Percentiles rank a stretch among this genome's conserved stretches.
These are phyloP conservation scores for Notarius quadriscutis DNA, from an alignment of 2,113 vertebrate species.

Conservation along the genomic window DNA sequence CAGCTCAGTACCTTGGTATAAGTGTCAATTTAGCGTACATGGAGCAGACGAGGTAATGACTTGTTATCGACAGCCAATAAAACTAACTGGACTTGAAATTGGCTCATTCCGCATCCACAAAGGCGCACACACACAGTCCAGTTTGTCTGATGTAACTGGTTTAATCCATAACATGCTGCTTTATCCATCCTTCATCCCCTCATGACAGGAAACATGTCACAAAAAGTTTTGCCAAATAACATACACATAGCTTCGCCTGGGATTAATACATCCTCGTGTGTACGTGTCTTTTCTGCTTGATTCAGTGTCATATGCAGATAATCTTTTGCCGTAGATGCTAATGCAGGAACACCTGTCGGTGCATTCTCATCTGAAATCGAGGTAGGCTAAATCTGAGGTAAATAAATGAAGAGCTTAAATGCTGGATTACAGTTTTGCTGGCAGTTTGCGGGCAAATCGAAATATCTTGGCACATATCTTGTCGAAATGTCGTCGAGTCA, in stretches of 20 bases:
- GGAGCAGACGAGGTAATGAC: background rate
- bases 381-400: conserved; percentile 86
- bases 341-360: conserved; percentile 92
- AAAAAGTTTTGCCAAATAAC: conserved; percentile 4
- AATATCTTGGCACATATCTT: background rate
- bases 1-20: background rate
- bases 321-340: conserved; percentile 76
- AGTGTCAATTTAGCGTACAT: background rate
- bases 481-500: background rate
- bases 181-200: background rate
- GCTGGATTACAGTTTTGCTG: background rate
- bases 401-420: background rate
- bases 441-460: background rate
- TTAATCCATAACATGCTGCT: background rate
- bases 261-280: background rate
- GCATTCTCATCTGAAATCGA: conserved; percentile 85
- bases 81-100: background rate
- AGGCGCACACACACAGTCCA: background rate
- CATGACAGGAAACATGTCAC: background rate
- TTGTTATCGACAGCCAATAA: background rate
- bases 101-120: background rate
- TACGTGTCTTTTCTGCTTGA: conserved; percentile 57
- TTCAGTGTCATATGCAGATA: conserved; percentile 68
- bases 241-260: too few relatives aligned
- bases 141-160: background rate